These are phyloP conservation scores for Plodia interpunctella DNA, from an alignment of 1,140 invertebrate species.

Conservation along the genomic window DNA sequence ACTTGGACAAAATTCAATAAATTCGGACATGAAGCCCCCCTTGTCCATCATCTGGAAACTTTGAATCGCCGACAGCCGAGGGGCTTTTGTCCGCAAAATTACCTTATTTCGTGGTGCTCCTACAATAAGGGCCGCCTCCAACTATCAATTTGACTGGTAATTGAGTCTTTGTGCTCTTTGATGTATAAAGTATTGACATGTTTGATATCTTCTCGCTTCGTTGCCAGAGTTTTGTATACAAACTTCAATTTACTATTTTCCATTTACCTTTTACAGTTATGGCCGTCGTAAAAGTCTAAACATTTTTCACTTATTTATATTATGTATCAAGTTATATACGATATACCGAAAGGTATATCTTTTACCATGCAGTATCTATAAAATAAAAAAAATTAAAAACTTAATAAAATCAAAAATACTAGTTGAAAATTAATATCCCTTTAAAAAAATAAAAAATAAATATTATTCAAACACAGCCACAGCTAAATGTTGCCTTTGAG, in stretches of 20 bases:
- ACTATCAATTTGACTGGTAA: constrained; percentile 63
- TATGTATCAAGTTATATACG: too few species aligned
- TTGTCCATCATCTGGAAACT: constrained; percentile 56
- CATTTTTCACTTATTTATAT: too few species aligned
- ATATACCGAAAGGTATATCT: too few species aligned
- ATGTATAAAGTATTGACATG: constrained; percentile 46
- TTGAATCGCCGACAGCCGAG: constrained; percentile 56
- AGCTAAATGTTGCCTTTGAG: too few species aligned
- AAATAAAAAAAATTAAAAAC: too few species aligned
- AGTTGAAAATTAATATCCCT: too few species aligned
- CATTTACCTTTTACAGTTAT: not conserved
- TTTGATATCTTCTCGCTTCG: constrained; percentile 37
- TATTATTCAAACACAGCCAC: too few species aligned
- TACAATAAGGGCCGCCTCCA: constrained; percentile 62
- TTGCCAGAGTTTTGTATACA: constrained; percentile 24
- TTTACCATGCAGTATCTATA: too few species aligned
- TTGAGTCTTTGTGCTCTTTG: constrained; percentile 62
- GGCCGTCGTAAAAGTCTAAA: too few species aligned
- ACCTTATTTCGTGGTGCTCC: constrained; percentile 54
- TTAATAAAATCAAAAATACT: too few species aligned
- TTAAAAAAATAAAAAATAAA: too few species aligned
- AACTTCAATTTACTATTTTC: constrained; percentile 26
- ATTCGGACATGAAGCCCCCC: constrained; percentile 41
- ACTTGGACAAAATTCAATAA: constrained; percentile 67
- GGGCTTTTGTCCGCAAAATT: constrained; percentile 70